Conservation (phyloP, 2,888 invertebrate genomes). For the Venustoraphidia nigricollis region DNA sequence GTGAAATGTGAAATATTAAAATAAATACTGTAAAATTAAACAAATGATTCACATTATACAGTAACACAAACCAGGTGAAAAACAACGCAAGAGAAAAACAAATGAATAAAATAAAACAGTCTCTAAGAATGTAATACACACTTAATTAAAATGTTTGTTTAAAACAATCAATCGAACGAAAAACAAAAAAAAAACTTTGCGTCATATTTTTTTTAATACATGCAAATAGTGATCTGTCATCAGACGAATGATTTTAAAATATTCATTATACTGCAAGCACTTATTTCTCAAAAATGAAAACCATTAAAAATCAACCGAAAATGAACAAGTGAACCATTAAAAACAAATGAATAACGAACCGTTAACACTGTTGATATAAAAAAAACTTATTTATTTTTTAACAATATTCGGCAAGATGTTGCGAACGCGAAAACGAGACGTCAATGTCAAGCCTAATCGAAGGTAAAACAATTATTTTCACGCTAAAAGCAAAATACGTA, state of each 20-base stretch:
- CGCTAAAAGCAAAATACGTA: too few relatives aligned
- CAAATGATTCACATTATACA: too few relatives aligned
- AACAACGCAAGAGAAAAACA: too few relatives aligned
- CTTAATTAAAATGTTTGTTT: not conserved
- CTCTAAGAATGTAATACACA: not conserved
- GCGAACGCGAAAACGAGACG: conserved; percentile 71
- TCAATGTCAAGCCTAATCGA: conserved; percentile 78
- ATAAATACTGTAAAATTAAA: too few relatives aligned
- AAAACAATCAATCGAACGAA: not conserved
- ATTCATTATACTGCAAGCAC: not conserved
- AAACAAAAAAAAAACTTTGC: not conserved
- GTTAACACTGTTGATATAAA: not conserved
- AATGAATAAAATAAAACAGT: not conserved
- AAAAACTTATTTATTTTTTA: not conserved
- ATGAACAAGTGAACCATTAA: too few relatives aligned
- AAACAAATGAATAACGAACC: too few relatives aligned
- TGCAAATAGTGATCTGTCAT: not conserved
- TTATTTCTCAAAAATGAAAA: not conserved
- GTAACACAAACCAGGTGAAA: too few relatives aligned
- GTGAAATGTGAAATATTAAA: too few relatives aligned
- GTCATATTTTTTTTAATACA: not conserved
- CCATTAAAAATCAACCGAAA: too few relatives aligned
- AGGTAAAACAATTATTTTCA: conserved; percentile 36
- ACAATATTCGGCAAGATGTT: conserved; percentile 38
- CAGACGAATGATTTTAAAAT: not conserved